Evolutionary conservation across 2,113 vertebrate species (phyloP).

Genomic region (Nerophis lumbriciformis): DNA sequence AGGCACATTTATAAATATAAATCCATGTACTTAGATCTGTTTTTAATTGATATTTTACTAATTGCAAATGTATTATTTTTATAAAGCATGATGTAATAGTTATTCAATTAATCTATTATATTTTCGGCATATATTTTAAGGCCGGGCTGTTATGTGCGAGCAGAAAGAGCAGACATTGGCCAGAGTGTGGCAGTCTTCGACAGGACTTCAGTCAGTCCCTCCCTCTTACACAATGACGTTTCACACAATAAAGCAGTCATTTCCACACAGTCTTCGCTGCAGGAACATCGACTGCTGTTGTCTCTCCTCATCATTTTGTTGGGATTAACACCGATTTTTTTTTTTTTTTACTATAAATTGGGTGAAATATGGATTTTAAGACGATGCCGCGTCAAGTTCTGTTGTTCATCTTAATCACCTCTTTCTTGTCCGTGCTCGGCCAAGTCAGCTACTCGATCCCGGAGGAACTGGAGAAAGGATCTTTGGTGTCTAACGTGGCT

Average conservation of each 20-base stretch:
- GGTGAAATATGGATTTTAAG: neutral
- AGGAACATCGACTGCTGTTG: neutral
- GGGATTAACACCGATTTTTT: fast-evolving
- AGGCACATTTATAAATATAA: too few species aligned
- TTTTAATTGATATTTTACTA: too few species aligned
- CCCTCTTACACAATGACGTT: conserved; percentile 19
- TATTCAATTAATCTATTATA: too few species aligned
- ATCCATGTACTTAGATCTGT: too few species aligned
- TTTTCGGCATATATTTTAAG: too few species aligned
- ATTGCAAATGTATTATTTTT: too few species aligned
- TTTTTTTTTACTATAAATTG: neutral
- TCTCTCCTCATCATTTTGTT: neutral
- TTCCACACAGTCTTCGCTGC: neutral
- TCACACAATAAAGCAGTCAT: conserved; percentile 32
- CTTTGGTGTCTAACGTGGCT: conserved; percentile 69
- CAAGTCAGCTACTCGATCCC: conserved; percentile 64
- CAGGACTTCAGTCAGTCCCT: conserved; percentile 25
- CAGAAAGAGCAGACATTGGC: conserved; percentile 45
- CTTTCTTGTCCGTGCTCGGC: conserved; percentile 16
- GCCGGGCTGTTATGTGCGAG: conserved; percentile 26
- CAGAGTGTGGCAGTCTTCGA: conserved; percentile 45
- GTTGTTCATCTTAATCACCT: conserved; percentile 24
- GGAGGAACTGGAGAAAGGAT: conserved; percentile 71
- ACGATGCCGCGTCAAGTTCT: conserved; percentile 63
- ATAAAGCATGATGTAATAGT: too few species aligned